A percentile compares a stretch with the other conserved stretches of the same genome.
Evolutionary conservation across 2,888 invertebrate species (phyloP).

Genomic region (Crioceris asparagi): DNA sequence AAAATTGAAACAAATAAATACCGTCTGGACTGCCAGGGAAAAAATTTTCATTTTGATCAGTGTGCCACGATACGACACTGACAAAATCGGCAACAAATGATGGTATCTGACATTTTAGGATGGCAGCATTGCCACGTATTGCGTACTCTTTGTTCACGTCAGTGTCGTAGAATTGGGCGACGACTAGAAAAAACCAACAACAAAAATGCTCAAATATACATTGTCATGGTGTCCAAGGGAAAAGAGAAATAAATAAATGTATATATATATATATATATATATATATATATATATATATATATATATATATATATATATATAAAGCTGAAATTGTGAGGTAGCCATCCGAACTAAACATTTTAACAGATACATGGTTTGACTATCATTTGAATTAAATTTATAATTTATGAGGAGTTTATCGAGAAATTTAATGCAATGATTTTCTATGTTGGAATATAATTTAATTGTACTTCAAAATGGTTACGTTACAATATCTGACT

Average conservation of each 20-base stretch:
- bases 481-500: too few species aligned
- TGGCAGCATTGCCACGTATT: conserved; percentile 80
- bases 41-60: conserved; percentile 65
- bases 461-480: too few species aligned
- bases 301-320: background rate
- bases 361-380: too few species aligned
- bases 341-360: too few species aligned
- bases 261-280: background rate
- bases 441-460: too few species aligned
- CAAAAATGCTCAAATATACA: background rate
- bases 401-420: too few species aligned
- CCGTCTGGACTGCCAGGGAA: conserved; percentile 44
- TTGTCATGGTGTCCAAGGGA: background rate
- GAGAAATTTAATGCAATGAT: too few species aligned
- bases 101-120: conserved; percentile 82
- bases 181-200: conserved; percentile 48
- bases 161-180: conserved; percentile 70
- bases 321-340: too few species aligned
- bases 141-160: conserved; percentile 84
- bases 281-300: background rate
- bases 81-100: conserved; percentile 91
- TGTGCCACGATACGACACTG: conserved; percentile 76
- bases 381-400: too few species aligned
- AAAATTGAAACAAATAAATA: conserved; percentile 17
- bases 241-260: background rate